These are phyloP conservation scores for Erannis defoliaria DNA, from an alignment of 2,888 invertebrate species.

Conservation along the genomic window DNA sequence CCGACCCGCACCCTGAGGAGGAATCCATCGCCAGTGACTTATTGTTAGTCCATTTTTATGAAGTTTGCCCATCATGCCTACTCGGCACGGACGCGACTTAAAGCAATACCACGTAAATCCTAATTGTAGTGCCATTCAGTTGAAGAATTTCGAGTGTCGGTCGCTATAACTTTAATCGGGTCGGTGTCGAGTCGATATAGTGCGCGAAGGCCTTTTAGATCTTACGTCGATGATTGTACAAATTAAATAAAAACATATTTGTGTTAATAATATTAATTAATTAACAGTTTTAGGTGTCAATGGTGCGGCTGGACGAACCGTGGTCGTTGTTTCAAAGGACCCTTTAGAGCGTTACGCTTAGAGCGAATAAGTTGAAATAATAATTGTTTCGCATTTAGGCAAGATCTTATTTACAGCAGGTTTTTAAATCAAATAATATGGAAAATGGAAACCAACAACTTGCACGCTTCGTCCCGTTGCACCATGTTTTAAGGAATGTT, in stretches of 20 bases:
- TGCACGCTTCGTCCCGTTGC: constrained; percentile 11
- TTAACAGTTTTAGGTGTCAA: constrained; percentile 46
- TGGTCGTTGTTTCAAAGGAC: constrained; percentile 38
- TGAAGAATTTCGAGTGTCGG: neutral
- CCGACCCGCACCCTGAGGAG: constrained; percentile 8
- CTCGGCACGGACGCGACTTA: neutral
- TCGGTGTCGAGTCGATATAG: constrained; percentile 3
- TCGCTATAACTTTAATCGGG: neutral
- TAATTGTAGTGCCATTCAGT: neutral
- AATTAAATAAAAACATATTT: constrained; percentile 55
- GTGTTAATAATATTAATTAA: constrained; percentile 51
- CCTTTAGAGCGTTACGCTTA: too few species aligned
- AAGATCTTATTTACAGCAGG: neutral
- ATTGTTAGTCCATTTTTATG: constrained; percentile 32
- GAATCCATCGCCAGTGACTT: constrained; percentile 18
- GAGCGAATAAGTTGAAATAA: too few species aligned
- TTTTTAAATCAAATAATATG: neutral
- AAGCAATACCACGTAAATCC: neutral
- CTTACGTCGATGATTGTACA: constrained; percentile 59
- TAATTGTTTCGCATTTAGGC: neutral
- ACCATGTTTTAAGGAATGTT: constrained; percentile 48
- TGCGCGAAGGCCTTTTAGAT: constrained; percentile 37
- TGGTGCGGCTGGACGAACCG: constrained; percentile 17
- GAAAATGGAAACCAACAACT: neutral
- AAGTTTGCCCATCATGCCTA: neutral